Conservation (phyloP, 2,888 invertebrate species). For the Invenusta paracnida region DNA sequence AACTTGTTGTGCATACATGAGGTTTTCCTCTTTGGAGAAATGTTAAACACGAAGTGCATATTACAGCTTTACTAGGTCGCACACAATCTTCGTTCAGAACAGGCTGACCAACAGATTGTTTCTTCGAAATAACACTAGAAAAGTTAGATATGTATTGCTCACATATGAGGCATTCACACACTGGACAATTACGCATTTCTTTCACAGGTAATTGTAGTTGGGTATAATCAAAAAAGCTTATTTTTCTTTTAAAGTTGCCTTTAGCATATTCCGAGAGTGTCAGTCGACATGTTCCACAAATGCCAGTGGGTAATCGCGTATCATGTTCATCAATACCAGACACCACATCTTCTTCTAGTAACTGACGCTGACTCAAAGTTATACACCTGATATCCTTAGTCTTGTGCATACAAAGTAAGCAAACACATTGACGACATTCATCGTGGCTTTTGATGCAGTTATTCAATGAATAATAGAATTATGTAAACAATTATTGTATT, state of each 20-base stretch:
- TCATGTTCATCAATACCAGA: background rate
- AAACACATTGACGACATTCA: conserved; percentile 17
- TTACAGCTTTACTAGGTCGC: background rate
- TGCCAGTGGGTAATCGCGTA: conserved; percentile 8
- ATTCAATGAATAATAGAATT: background rate
- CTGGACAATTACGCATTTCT: background rate
- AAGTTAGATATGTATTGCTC: background rate
- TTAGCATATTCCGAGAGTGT: background rate
- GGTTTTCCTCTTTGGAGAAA: background rate
- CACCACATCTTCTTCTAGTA: background rate
- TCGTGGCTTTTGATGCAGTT: background rate
- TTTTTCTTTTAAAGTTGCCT: background rate
- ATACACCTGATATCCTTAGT: background rate
- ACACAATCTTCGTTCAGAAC: background rate
- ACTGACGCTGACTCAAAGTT: background rate
- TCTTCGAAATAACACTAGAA: background rate
- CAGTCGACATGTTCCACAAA: conserved; percentile 11
- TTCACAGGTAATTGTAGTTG: background rate
- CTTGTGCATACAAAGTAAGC: conserved; percentile 11
- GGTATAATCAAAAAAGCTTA: background rate
- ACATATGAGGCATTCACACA: background rate
- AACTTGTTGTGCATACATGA: background rate
- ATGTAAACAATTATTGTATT: background rate
- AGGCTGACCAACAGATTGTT: background rate
- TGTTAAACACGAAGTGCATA: background rate